Evolutionary conservation across 2,113 vertebrate genomes (phyloP).

Genomic region (Bagarius yarrelli): DNA sequence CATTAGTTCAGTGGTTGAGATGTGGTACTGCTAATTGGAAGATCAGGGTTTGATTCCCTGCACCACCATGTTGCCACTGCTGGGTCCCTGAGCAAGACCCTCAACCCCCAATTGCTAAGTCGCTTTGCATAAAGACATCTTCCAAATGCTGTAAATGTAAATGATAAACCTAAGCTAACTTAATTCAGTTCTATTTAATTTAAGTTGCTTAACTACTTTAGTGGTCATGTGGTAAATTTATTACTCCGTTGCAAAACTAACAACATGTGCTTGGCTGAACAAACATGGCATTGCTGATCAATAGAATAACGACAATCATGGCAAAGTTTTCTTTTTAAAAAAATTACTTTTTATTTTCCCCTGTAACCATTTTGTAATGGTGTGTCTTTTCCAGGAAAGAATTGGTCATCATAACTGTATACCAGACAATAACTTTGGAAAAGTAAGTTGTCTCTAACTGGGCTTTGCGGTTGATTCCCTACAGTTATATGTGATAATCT

Average conservation of each 20-base stretch:
- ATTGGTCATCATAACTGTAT: conserved; percentile 50
- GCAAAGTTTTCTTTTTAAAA: not conserved
- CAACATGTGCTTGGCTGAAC: not conserved
- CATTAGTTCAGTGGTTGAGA: too few relatives aligned
- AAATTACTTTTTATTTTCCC: not conserved
- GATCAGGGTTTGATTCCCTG: too few relatives aligned
- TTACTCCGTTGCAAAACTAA: not conserved
- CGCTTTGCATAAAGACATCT: too few relatives aligned
- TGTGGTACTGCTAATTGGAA: too few relatives aligned
- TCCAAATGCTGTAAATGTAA: too few relatives aligned
- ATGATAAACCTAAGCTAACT: not conserved
- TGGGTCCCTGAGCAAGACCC: too few relatives aligned
- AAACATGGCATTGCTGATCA: not conserved
- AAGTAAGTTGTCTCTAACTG: conserved; percentile 30
- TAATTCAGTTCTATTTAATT: not conserved
- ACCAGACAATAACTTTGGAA: conserved; percentile 41
- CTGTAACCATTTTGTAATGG: not conserved
- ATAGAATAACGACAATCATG: not conserved
- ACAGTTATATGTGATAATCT: not conserved
- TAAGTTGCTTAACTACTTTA: not conserved
- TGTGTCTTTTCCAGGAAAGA: conserved; percentile 39
- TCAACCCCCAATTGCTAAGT: too few relatives aligned
- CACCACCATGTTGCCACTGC: too few relatives aligned
- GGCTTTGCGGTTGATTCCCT: not conserved
- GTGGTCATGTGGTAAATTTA: not conserved